These are phyloP conservation scores for Drosophila falleni DNA, from an alignment of 2,888 invertebrate genomes.

Conservation along the genomic window DNA sequence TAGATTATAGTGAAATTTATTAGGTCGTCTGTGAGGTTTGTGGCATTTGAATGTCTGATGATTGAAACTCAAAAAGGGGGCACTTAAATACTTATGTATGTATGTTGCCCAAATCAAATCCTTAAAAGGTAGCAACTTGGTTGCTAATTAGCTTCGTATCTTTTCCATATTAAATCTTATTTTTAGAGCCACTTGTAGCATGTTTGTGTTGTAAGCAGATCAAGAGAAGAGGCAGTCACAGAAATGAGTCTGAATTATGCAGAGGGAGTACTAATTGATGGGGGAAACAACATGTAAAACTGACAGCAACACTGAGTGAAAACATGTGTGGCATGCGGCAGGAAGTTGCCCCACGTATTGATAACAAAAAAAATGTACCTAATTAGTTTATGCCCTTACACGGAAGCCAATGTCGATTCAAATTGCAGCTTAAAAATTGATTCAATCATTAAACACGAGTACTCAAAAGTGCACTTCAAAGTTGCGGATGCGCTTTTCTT, in stretches of 20 bases:
- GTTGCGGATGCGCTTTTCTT: constrained; percentile 35
- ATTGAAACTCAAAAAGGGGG: constrained; percentile 37
- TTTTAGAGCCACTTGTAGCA: constrained; percentile 22
- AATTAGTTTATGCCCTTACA: constrained; percentile 61
- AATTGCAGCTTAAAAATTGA: constrained; percentile 27
- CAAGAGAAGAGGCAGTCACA: constrained; percentile 11
- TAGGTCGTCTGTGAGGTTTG: constrained; percentile 64
- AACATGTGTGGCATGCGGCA: constrained; percentile 58
- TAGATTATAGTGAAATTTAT: constrained; percentile 78
- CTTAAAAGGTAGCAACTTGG: constrained; percentile 30
- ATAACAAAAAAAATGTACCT: constrained; percentile 42
- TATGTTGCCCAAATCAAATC: not conserved
- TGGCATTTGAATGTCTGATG: constrained; percentile 57
- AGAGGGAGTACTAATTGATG: constrained; percentile 65
- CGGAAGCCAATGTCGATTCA: constrained; percentile 32
- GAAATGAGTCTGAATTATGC: constrained; percentile 53
- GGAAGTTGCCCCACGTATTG: constrained; percentile 48
- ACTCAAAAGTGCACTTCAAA: constrained; percentile 44
- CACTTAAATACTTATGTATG: too few species aligned
- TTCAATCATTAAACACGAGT: constrained; percentile 32
- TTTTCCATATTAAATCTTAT: constrained; percentile 6
- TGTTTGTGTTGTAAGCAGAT: constrained; percentile 39
- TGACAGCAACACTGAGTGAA: constrained; percentile 42
- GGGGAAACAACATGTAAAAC: constrained; percentile 45
- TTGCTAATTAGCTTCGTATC: constrained; percentile 64